Evolutionary conservation across 2,888 invertebrate species (phyloP).

Genomic region (Gerosis bhagava): DNA sequence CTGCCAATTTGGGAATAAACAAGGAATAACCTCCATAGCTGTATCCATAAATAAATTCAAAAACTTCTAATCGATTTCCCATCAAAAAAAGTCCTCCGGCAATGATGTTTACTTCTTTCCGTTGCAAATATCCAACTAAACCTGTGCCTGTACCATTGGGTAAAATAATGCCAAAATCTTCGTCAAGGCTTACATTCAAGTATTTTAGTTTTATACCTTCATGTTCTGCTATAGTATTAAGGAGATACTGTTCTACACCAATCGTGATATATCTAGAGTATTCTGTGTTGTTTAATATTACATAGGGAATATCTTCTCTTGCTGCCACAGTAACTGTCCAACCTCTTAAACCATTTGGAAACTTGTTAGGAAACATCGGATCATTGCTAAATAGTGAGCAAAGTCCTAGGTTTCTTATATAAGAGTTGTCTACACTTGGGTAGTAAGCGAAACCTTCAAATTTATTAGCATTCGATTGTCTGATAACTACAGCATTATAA

Average conservation of each 20-base stretch:
- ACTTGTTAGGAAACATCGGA: conserved; percentile 10
- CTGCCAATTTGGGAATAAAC: conserved; percentile 42
- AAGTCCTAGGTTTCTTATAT: conserved; percentile 9
- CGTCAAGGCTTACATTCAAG: conserved; percentile 29
- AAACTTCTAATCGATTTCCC: conserved; percentile 48
- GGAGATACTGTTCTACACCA: conserved; percentile 53
- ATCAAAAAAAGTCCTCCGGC: conserved; percentile 51
- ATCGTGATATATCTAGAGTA: conserved; percentile 38
- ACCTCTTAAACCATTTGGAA: neutral
- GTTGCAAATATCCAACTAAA: conserved; percentile 44
- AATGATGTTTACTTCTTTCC: conserved; percentile 44
- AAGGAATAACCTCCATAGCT: conserved; percentile 44
- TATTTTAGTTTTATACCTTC: conserved; percentile 45
- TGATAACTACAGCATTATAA: conserved; percentile 45
- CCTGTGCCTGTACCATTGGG: conserved; percentile 51
- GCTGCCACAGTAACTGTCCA: conserved; percentile 12
- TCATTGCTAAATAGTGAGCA: conserved; percentile 3
- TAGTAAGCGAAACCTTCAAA: conserved; percentile 8
- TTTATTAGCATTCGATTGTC: conserved; percentile 19
- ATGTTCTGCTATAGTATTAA: conserved; percentile 44
- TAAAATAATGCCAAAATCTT: conserved; percentile 45
- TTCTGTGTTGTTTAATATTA: neutral
- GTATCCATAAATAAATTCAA: conserved; percentile 55
- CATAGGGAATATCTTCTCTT: conserved; percentile 7
- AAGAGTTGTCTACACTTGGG: too few species aligned